Evolutionary conservation across 1,140 invertebrate species (phyloP).

Genomic region (Teleogryllus occipitalis): DNA sequence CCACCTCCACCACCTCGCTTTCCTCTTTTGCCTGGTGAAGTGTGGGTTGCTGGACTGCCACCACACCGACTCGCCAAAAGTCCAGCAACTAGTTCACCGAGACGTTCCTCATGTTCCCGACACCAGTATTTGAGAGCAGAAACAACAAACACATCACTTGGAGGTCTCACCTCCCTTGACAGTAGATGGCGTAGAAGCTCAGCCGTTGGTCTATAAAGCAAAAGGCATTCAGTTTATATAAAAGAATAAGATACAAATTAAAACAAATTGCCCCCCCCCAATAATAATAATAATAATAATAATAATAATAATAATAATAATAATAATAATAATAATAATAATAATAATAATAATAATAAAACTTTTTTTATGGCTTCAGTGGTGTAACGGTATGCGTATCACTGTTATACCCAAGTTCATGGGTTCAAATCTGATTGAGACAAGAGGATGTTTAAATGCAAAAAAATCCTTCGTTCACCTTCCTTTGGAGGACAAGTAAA

Average conservation of each 20-base stretch:
- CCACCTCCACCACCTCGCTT: conserved; percentile 52
- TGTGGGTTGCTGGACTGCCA: conserved; percentile 47
- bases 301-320: too few species aligned
- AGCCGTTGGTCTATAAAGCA: conserved; percentile 57
- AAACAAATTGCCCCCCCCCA: too few species aligned
- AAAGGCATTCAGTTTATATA: background rate
- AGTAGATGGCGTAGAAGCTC: conserved; percentile 80
- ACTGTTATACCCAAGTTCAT: too few species aligned
- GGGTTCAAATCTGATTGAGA: too few species aligned
- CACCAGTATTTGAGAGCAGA: conserved; percentile 88
- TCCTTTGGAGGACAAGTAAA: too few species aligned
- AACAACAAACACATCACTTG: conserved; percentile 71
- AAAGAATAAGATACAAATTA: background rate
- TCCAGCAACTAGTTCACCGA: conserved; percentile 73
- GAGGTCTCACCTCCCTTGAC: conserved; percentile 61
- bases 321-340: too few species aligned
- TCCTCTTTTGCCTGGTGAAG: conserved; percentile 74
- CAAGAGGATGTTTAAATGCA: too few species aligned
- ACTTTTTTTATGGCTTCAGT: too few species aligned
- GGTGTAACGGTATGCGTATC: too few species aligned
- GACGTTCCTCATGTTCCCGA: conserved; percentile 79
- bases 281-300: too few species aligned
- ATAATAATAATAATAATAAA: too few species aligned
- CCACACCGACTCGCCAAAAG: conserved; percentile 56
- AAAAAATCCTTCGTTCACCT: too few species aligned